Conservation (phyloP, 2,797 vertebrate species). For the Oreochromis mossambicus region DNA sequence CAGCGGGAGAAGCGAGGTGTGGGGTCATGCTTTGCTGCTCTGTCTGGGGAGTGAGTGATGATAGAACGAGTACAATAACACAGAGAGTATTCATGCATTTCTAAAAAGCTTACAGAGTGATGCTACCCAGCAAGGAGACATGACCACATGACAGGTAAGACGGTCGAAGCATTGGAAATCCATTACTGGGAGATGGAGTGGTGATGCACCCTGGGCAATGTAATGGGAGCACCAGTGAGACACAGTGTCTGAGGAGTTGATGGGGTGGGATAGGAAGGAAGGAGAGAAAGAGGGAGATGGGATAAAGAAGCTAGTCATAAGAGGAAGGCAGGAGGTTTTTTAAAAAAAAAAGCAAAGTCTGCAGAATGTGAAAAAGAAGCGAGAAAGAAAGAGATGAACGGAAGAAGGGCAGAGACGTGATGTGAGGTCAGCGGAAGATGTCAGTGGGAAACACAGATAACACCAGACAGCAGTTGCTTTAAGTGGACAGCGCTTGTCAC, state of each 20-base stretch:
- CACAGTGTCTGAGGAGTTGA: slow-evolving; percentile 49
- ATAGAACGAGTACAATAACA: slow-evolving; percentile 48
- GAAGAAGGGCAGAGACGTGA: slow-evolving; percentile 7
- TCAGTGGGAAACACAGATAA: slow-evolving; percentile 1
- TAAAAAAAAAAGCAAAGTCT: neutral
- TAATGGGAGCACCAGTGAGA: slow-evolving; percentile 58
- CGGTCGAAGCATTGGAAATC: slow-evolving; percentile 63
- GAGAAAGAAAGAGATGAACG: neutral
- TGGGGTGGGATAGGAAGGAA: slow-evolving; percentile 30
- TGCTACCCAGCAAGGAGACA: slow-evolving; percentile 44
- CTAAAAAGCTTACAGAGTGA: slow-evolving; percentile 59
- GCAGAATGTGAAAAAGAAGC: neutral
- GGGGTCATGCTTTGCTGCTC: slow-evolving; percentile 29
- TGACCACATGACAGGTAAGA: slow-evolving; percentile 44
- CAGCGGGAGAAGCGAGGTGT: slow-evolving; percentile 14
- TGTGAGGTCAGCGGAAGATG: slow-evolving; percentile 20
- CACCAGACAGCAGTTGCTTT: neutral
- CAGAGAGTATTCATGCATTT: slow-evolving; percentile 64
- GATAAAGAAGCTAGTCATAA: neutral
- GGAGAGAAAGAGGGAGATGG: neutral
- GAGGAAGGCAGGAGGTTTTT: neutral
- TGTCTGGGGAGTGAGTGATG: slow-evolving; percentile 52
- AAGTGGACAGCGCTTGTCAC: slow-evolving; percentile 17
- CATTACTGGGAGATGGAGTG: slow-evolving; percentile 61
- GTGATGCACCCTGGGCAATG: slow-evolving; percentile 50